Evolutionary conservation across 2,113 vertebrate genomes (phyloP).

Genomic region (Sminthopsis crassicaudata): DNA sequence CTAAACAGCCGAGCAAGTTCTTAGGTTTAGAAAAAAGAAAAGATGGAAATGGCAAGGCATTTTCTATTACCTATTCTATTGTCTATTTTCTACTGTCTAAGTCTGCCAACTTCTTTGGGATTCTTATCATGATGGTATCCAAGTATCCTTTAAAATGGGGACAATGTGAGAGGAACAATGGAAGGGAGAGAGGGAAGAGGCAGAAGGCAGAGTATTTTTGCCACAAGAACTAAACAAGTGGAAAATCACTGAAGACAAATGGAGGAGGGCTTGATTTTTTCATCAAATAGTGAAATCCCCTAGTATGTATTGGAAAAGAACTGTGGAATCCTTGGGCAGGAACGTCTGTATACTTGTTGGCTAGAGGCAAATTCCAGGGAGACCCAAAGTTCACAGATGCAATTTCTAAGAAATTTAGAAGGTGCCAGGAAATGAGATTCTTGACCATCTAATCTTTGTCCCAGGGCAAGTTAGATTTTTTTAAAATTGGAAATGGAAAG

Average conservation of each 20-base stretch:
- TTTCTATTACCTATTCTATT: constrained; percentile 11
- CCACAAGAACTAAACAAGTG: neutral
- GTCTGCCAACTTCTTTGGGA: constrained; percentile 16
- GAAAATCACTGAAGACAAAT: neutral
- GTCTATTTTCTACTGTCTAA: too few species aligned
- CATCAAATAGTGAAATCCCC: neutral
- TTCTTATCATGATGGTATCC: constrained; percentile 40
- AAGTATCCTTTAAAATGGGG: constrained; percentile 31
- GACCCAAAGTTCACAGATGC: neutral
- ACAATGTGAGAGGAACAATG: constrained; percentile 45
- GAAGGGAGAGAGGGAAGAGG: neutral
- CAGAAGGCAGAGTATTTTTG: constrained; percentile 2
- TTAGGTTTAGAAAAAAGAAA: neutral
- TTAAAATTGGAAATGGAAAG: constrained; percentile 31
- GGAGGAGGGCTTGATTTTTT: neutral
- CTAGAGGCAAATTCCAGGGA: neutral
- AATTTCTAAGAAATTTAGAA: neutral
- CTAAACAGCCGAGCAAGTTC: constrained; percentile 11
- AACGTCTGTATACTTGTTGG: neutral
- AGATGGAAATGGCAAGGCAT: neutral
- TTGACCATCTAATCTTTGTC: rapidly evolving
- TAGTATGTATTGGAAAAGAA: neutral
- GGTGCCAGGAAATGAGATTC: neutral
- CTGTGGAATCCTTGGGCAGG: neutral
- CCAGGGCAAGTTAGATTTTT: constrained; percentile 13